Evolutionary conservation across 2,113 vertebrate species (phyloP), one percentile per base, ranked within the genome.

Genomic region (Crypturellus undulatus): DNA sequence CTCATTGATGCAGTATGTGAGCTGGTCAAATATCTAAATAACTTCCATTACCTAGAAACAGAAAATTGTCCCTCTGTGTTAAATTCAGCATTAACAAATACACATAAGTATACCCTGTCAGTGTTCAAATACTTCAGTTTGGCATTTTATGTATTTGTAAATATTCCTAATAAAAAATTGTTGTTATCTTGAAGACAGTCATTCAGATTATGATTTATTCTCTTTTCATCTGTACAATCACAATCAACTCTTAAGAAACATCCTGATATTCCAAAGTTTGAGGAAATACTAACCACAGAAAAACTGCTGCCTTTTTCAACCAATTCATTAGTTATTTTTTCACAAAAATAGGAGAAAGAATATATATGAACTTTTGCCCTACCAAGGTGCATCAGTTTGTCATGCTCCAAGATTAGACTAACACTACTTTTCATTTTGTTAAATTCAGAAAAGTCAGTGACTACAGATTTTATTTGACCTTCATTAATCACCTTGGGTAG

Each of bases 231-330:
- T 84, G 51, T 63, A 42, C 7, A 4, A 19, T 75, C 92, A 86
- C 67, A 64, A 83, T 52, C 54, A 93, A 68, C 32, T 18, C 32
- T 92, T 92, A 34, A 89, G 86, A 86, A 94, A 20, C 34, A 86
- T 63, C 79, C 80, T 60, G 21, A 59, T 90, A 71, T 84, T 88
- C 63, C 77, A 83, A 67, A 81, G 19, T 60, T 67, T 84, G 51
- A 88, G 56, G 32, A 88, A 75, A 70, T 51, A 88, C 14, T 67
- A 51, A 68, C 56, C 60, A 71, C 56, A 73, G 36, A 92, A 24
- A 90, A 90, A 64, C 3, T 13, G 26, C 63, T 88, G 45, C 1
- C 19, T 22, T 86, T 91, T 88, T 67, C 56, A 78, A 59, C 6
- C 3, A 2, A 45, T 13, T 34, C 18, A 51, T 34, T 21, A 40